These are phyloP conservation scores for Garrulus glandarius DNA, from an alignment of 2,797 vertebrate species.

Conservation along the genomic window DNA sequence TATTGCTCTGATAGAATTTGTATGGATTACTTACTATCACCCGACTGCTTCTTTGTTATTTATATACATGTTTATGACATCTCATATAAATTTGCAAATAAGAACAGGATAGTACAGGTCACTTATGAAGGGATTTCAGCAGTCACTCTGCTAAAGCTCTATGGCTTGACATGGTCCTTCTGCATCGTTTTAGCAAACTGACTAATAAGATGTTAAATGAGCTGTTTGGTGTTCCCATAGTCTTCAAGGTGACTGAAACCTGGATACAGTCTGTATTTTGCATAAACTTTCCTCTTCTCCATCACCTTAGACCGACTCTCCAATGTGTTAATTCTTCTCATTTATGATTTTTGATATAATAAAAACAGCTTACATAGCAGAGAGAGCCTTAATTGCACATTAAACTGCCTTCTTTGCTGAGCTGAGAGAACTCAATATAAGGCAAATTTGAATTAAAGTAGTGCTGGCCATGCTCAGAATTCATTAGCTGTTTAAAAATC, in stretches of 20 bases:
- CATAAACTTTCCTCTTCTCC: neutral
- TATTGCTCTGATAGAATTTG: conserved; percentile 62
- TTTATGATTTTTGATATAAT: neutral
- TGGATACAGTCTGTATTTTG: neutral
- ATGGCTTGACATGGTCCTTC: neutral
- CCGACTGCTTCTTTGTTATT: conserved; percentile 56
- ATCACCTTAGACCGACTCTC: neutral
- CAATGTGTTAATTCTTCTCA: neutral
- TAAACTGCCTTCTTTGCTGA: neutral
- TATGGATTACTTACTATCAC: conserved; percentile 57
- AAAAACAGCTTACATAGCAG: neutral
- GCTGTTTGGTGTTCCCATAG: neutral
- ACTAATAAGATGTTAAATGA: neutral
- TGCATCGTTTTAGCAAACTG: neutral
- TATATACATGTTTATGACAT: conserved; percentile 7
- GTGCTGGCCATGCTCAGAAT: neutral
- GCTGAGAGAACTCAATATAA: neutral
- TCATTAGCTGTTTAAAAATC: conserved; percentile 23
- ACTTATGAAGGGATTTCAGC: conserved; percentile 10
- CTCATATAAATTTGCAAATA: conserved; percentile 53
- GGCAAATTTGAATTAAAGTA: neutral
- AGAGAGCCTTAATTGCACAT: neutral
- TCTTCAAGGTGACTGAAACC: neutral
- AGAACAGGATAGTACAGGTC: neutral
- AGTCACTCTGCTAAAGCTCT: neutral